phyloP scores from a whole-genome alignment of 2,113 vertebrate species.

The Ibidorhyncha struthersii region DNA sequence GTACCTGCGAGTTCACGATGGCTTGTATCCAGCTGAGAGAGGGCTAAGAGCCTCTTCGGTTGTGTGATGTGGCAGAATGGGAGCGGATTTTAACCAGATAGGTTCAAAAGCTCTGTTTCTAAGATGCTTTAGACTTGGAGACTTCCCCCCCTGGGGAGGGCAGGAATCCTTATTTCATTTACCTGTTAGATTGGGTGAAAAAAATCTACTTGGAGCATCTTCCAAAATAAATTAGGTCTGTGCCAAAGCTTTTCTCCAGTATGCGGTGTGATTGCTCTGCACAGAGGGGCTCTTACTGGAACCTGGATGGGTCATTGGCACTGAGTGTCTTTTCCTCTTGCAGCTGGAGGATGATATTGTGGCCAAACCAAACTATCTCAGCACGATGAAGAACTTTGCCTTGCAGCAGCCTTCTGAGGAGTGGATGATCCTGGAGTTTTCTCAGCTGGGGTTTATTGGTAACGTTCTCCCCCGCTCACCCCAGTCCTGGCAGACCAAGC shows the following conservation, averaged over 20 bases:
- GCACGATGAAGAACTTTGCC: conserved; percentile 99
- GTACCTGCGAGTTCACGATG: not conserved
- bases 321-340: conserved; percentile 12
- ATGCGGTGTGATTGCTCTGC: not conserved
- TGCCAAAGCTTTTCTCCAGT: not conserved
- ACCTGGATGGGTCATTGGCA: not conserved
- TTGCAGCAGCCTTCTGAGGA: conserved; percentile 97
- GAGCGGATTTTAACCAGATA: not conserved
- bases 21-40: not conserved
- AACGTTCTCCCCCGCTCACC: not conserved
- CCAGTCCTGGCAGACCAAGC: not conserved
- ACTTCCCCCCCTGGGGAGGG: not conserved
- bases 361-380: conserved; percentile 96
- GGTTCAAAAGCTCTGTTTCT: not conserved
- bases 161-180: not conserved
- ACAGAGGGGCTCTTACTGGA: not conserved
- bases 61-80: not conserved
- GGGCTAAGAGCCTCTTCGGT: not conserved
- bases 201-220: not conserved
- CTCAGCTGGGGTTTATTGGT: conserved; percentile 98
- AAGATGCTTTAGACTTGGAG: not conserved
- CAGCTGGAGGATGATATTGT: conserved; percentile 98
- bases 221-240: not conserved
- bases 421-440: conserved; percentile 99
- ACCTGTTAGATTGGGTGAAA: not conserved